Evolutionary conservation across 2,888 invertebrate species (phyloP), one percentile per base, ranked within the genome.

Genomic region (Eupithecia insigniata): DNA sequence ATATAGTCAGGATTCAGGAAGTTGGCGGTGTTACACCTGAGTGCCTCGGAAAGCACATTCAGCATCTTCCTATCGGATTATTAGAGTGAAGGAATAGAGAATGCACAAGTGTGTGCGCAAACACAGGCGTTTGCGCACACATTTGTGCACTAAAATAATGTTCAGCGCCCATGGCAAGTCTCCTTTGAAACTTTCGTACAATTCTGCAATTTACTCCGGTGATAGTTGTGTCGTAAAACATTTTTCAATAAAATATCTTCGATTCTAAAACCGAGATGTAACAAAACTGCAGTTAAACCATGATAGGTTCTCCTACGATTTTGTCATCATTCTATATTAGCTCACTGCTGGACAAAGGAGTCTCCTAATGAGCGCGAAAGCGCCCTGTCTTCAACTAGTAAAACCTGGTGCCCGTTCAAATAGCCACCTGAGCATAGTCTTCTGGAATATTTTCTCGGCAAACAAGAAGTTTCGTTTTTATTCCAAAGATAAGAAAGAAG

Each of bases 401-500:
- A 43, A 43, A 43, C 18, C 43, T n/a, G 2, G 16, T 5, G 1
- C 39, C n/a, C 18, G 0, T 0, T n/a, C 5, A 18, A 43, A 43
- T 43, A 43, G 5, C 39, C 39, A n/a, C 8, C 4, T 7, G 3
- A 43, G n/a, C 43, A 18, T 43, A 43, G 18, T 43, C n/a, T 43
- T 43, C 43, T 8, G n/a, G 43, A n/a, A 43, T n/a, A 43, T n/a
- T 7, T 43, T 43, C 43, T 43, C 18, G n/a, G 0, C 43, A 43
- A 18, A 18, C 6, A 3, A 43, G n/a, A 43, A 10, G 36, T 36
- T 36, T 39, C 43, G 7, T 43, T 43, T 51, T 8, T 46, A 8
- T 10, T 51, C n/a, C 46, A 34, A 51, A 51, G 18, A 26, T 55
- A 51, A 12, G 14, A n/a, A 69, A 36, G 26, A 71, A 46, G 68